Evolutionary conservation across 2,888 invertebrate genomes (phyloP), one percentile per base, ranked within the genome.

Genomic region (Chymomyza caudatula): DNA sequence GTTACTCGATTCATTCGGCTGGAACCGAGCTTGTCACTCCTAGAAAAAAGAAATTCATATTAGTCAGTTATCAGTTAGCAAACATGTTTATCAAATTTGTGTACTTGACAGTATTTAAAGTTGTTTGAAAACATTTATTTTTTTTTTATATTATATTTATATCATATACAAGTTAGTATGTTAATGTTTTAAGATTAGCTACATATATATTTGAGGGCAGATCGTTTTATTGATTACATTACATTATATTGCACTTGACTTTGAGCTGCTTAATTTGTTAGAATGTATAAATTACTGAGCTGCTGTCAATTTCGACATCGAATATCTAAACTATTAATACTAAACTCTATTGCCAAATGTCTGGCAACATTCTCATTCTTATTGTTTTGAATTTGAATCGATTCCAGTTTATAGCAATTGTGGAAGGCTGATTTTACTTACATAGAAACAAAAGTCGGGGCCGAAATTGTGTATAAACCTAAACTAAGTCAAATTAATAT

Each of bases 41-140:
- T 85, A 85, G 57, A 85, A 82, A 77, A 81, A 82, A 85, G 85
- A 80, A 49, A 81, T 65, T 65, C 85, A 78, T 81, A 74, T 81
- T 86, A 86, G 81, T 86, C 1, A 25, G 61, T 6, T 42, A 23
- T 29, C 20, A 52, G 8, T 44, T 13, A 15, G 44, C 15, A 6
- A 44, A 44, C 5, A 37, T 37, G 5, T 37, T 11, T 37, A 37
- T 37, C 5, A 37, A 37, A 37, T 6, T 6, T 37, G 37, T n/a
- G n/a, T n/a, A 37, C 47, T 17, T 6, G 17, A 17, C n/a, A 19
- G 20, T 15, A 13, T 17, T 8, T 44, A 15, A 22, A 11, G 37
- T 37, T 43, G 44, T 70, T 81, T 81, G 80, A 71, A 84, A 84
- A 80, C 78, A 84, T 81, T 84, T 76, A 83, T 81, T 76, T 67